Conservation (phyloP, 2,797 vertebrate genomes). For the Gymnothorax reevesii region DNA sequence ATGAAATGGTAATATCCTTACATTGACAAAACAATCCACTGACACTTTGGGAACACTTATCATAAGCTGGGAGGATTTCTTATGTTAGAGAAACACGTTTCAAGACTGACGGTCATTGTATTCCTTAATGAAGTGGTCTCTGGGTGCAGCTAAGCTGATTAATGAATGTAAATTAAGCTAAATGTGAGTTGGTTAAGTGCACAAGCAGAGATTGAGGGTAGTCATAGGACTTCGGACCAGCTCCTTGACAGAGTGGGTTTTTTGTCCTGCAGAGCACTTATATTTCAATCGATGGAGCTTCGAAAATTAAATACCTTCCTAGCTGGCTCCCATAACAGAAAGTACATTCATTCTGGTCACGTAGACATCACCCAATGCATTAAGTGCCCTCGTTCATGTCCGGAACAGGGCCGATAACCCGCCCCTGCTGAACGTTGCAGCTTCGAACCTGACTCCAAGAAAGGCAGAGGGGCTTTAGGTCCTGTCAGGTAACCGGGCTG, state of each 20-base stretch:
- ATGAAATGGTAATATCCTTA: no score
- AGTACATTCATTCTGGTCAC: conserved; percentile 11
- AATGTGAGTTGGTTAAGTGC: not conserved
- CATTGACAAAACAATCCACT: no score
- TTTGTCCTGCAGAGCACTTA: not conserved
- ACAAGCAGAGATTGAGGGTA: not conserved
- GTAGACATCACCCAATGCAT: not conserved
- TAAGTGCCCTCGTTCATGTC: not conserved
- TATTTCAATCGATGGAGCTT: conserved; percentile 1
- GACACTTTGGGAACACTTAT: no score
- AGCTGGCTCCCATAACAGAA: not conserved
- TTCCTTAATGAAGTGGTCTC: not conserved
- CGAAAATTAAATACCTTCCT: conserved; percentile 6
- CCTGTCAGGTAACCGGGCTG: not conserved
- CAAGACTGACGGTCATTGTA: not conserved
- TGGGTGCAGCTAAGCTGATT: not conserved
- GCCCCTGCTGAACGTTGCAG: not conserved
- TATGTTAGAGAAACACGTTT: not conserved
- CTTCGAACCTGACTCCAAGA: not conserved
- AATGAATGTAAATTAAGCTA: not conserved
- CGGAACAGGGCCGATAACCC: not conserved
- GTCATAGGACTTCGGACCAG: not conserved
- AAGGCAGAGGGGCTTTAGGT: not conserved
- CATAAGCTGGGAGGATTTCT: no score
- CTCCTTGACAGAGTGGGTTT: not conserved